Base-by-base conservation (phyloP, 2,113 vertebrate species). In the Ammodytes marinus region DNA sequence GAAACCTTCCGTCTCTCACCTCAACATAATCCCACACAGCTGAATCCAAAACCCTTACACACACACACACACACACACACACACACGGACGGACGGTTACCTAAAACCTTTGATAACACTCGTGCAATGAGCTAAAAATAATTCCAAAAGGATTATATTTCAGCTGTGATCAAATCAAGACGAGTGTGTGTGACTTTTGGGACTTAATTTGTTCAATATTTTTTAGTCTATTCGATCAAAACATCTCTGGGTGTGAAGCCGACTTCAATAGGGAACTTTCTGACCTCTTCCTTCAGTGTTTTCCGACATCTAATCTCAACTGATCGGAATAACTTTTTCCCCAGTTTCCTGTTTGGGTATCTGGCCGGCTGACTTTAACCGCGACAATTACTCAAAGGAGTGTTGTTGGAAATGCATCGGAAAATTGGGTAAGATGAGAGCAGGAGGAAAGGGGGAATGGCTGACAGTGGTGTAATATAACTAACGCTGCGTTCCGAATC, bases 1-100 rank as follows among this genome's bases (percentile, higher is more conserved):
- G 27, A 81, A 60, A 64, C 84, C 84, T 66, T 79, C 80, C 13
- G 53, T 45, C 74, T 92, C 86, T 79, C 90, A 87, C 87, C 90
- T 90, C 80, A 13, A 17, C 72, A 2, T 92, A 92, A 94, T 94
- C 88, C 89, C 78, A 63, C 85, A 79, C 91, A 93, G 85, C 88
- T 93, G 91, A 93, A 69, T 85, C 64, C 75, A 80, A 27, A 27
- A 1, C 27, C 27, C 27, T n/a, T n/a, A n/a, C n/a, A n/a, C n/a
- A 27, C 27, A 27, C 27, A 27, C 27, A 27, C 27, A 27, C 27
- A 27, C 27, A 27, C 27, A 27, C 27, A 27, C 2, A 27, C 27
- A 27, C 27, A 27, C 27, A 27, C 27, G 27, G 27, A 27, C 27
- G 27, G 27, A 27, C 27, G 27, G 90, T 91, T 90, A 81, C 77